Base-by-base conservation (phyloP, 1,140 invertebrate genomes). In the Pseudomyrmex flavicornis region DNA sequence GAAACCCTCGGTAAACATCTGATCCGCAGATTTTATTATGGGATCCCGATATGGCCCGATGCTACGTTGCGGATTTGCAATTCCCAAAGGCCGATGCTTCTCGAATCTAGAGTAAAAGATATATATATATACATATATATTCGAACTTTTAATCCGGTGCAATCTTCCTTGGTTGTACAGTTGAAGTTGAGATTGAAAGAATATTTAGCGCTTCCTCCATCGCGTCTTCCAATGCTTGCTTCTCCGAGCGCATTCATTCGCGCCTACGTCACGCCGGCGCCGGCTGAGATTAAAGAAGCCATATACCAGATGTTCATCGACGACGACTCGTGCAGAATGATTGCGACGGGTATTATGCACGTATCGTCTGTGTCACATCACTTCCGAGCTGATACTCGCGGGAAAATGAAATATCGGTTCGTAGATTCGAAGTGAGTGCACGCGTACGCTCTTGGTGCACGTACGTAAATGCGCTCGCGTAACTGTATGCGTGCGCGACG, bases 271-370 rank as follows among this genome's bases (percentile, higher is more conserved):
- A 75, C 89, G 87, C 90, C 89, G 89, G 76, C 85, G 87, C 79
- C 89, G 85, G 89, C 77, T 89, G 83, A 93, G 91, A 94, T 94
- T 93, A 93, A 93, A 91, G 93, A 94, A 94, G 82, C 92, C 93
- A 70, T 86, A 90, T 54, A 62, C 74, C 50, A 70, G 82, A 70
- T 85, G 90, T 90, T 89, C 90, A 91, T 90, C 87, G 63, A 48
- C 56, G 63, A 48, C 56, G 58, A n/a, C 56, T 68, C 65, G 82
- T 44, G 68, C 58, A 22, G 48, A 20, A 84, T 88, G 88, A 91
- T 91, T 90, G 86, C 83, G 87, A 87, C 50, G 12, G 75, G 52
- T 44, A 77, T 77, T 77, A 69, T 46, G 50, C 50, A 13, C 74
- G 48, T 46, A 26, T 76, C 48, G 5, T 9, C 7, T 22, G 44